These are phyloP conservation scores for Scytalopus superciliaris DNA, from an alignment of 2,113 vertebrate genomes.

Conservation along the genomic window DNA sequence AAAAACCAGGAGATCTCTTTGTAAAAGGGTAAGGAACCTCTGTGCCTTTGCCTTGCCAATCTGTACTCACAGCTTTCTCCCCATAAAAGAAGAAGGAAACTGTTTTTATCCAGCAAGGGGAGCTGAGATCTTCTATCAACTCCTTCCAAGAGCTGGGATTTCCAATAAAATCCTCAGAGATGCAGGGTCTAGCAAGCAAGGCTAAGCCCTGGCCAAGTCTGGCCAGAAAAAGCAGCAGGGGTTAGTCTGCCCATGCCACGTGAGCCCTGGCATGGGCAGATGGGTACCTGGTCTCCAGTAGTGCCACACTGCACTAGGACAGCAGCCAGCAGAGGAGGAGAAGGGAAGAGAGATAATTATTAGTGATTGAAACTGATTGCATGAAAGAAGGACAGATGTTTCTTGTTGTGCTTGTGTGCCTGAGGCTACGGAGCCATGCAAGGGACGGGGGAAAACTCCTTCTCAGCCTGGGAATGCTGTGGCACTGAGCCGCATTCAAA, in stretches of 20 bases:
- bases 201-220: background rate
- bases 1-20: background rate
- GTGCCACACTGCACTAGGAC: background rate
- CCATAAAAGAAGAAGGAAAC: background rate
- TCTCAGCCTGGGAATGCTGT: constrained; percentile 12
- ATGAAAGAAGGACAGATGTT: constrained; percentile 67
- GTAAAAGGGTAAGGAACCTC: background rate
- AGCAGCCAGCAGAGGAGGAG: constrained; percentile 38
- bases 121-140: background rate
- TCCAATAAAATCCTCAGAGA: background rate
- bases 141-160: background rate
- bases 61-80: background rate
- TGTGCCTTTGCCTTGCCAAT: background rate
- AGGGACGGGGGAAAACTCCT: constrained; percentile 7
- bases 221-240: background rate
- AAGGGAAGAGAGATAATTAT: constrained; percentile 60
- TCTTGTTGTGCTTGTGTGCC: constrained; percentile 51
- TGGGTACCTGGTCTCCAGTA: background rate
- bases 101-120: background rate
- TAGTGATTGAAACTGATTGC: constrained; percentile 64
- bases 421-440: constrained; percentile 31
- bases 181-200: background rate
- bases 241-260: accelerated
- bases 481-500: background rate
- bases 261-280: background rate